Evolutionary conservation across 2,888 invertebrate genomes (phyloP), one percentile per base, ranked within the genome.

Genomic region (Pristionchus japonicus): DNA sequence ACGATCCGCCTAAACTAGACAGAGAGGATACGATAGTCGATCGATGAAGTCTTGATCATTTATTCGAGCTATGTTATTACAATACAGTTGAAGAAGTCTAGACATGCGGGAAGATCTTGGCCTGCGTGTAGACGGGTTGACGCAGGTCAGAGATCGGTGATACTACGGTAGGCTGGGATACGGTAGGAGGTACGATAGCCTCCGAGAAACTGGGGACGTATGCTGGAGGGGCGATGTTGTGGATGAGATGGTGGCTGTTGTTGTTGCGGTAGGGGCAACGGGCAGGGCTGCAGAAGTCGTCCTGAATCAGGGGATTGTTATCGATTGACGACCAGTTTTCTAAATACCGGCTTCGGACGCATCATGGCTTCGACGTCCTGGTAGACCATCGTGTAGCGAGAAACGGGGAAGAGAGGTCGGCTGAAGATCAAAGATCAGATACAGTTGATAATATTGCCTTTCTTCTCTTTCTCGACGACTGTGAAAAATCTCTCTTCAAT

Each of bases 351-450:
- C 11, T 31, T 67, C 67, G 34, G 31, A 27, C 27, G 34, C 13
- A 27, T 11, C 23, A 23, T 27, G 13, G 67, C 27, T 27, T 27
- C n/a, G n/a, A n/a, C 40, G 40, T 74, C 74, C 23, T 74, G 20
- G 74, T 17, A 40, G 9, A 74, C 43, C 40, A 40, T 17, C 40
- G 74, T 40, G n/a, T 74, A 74, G 37, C 40, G 74, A 40, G 40
- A 40, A 43, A 7, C 23, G 1, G 40, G 23, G 23, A 74, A 40
- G 23, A 40, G 40, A 6, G 74, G 74, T n/a, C 7, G 9, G 20
- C 74, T 74, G 74, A 31, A 74, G 74, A 74, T 74, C 43, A 74
- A 74, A 74, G 43, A 74, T 74, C 74, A 74, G 23, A 34, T 17
- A 27, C 6, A 6, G 57, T 20, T 27, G 27, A 27, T 7, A 23